These are phyloP conservation scores for Remorina albescens DNA, from an alignment of 2,797 vertebrate genomes.

Conservation along the genomic window DNA sequence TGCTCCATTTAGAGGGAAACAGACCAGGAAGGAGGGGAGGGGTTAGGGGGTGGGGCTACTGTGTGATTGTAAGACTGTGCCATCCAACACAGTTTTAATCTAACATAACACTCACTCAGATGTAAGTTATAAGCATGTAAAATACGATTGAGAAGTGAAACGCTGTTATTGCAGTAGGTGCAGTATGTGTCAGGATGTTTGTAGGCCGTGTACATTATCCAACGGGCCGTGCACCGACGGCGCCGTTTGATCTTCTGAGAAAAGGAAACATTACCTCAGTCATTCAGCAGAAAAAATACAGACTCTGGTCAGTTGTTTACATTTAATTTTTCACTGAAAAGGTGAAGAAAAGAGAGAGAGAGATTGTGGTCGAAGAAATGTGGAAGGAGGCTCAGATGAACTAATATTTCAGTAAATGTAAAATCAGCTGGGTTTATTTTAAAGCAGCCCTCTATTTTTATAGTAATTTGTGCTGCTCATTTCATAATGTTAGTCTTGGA, in stretches of 20 bases:
- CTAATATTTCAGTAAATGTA: conserved; percentile 88
- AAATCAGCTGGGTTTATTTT: conserved; percentile 90
- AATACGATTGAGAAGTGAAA: conserved; percentile 1
- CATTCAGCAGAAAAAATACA: conserved; percentile 77
- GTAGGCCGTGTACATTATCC: conserved; percentile 46
- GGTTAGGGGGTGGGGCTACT: no score
- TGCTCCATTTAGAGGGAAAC: no score
- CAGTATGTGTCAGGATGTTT: conserved; percentile 37
- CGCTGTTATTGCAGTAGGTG: conserved; percentile 12
- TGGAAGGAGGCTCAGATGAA: conserved; percentile 78
- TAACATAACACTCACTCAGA: background rate
- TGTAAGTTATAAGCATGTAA: conserved; percentile 7
- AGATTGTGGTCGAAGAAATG: conserved; percentile 69
- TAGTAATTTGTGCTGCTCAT: conserved; percentile 87
- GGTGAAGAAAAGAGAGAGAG: conserved; percentile 61
- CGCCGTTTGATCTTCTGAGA: conserved; percentile 74
- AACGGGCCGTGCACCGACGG: conserved; percentile 51
- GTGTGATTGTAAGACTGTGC: no score
- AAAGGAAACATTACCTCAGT: conserved; percentile 85
- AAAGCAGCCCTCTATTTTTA: conserved; percentile 86
- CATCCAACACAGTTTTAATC: conserved; percentile 20
- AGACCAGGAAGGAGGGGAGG: no score
- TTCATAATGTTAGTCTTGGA: conserved; percentile 91
- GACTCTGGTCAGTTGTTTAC: conserved; percentile 79
- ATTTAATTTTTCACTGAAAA: conserved; percentile 82